phyloP scores from a whole-genome alignment of 2,888 invertebrate species.

The Eupelmus urozonus region DNA sequence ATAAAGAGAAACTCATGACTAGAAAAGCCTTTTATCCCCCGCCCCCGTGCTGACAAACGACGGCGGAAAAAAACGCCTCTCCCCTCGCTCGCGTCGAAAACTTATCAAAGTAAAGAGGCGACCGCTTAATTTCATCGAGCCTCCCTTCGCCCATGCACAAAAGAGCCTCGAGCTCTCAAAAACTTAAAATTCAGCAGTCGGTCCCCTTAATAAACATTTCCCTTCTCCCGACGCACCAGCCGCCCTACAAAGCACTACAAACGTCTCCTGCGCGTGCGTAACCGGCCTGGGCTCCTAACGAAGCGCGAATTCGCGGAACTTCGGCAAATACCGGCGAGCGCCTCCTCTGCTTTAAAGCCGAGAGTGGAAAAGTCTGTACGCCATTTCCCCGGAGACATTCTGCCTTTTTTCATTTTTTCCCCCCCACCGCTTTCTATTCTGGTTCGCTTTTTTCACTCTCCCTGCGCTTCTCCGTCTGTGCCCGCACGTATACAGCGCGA shows the following conservation, averaged over 20 bases:
- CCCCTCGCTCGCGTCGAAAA: slow-evolving; percentile 16
- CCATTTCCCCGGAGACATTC: slow-evolving; percentile 27
- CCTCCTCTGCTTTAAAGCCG: neutral
- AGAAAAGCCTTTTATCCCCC: too few relatives aligned
- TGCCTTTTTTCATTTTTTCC: slow-evolving; percentile 7
- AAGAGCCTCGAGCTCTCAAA: neutral
- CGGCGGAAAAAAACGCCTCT: neutral
- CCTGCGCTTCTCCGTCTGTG: neutral
- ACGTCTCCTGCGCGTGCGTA: too few relatives aligned
- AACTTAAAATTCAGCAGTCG: slow-evolving; percentile 49
- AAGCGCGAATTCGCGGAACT: slow-evolving; percentile 28
- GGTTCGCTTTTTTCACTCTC: neutral
- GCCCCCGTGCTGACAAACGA: too few relatives aligned
- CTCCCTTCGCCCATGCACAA: neutral
- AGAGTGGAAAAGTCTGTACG: slow-evolving; percentile 42
- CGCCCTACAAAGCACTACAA: too few relatives aligned
- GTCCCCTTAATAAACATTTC: slow-evolving; percentile 47
- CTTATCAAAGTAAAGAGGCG: slow-evolving; percentile 33
- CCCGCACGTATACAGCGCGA: neutral
- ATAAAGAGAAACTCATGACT: too few relatives aligned
- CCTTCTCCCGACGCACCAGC: slow-evolving; percentile 2
- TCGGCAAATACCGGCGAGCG: neutral
- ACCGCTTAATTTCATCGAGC: slow-evolving; percentile 40
- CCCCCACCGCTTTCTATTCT: neutral
- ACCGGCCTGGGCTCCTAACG: slow-evolving; percentile 52